Conservation (phyloP, 2,888 invertebrate species). For the Alviniconcha strummeri region DNA sequence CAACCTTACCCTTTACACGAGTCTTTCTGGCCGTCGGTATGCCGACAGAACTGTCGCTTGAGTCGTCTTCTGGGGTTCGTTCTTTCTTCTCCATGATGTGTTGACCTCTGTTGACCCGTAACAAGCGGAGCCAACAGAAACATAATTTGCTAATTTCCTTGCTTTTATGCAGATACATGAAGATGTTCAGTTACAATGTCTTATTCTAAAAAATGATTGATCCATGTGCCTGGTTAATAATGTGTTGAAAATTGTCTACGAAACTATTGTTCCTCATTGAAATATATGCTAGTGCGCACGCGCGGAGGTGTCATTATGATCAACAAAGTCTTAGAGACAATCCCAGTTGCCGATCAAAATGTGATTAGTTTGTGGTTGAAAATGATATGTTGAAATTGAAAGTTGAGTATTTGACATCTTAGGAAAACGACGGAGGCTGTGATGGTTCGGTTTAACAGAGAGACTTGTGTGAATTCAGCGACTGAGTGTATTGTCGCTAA, state of each 20-base stretch:
- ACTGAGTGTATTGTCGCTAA: conserved; percentile 36
- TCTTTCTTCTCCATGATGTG: not conserved
- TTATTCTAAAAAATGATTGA: not conserved
- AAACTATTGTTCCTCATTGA: conserved; percentile 31
- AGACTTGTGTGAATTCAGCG: conserved; percentile 21
- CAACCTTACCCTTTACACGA: not conserved
- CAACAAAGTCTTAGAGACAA: conserved; percentile 47
- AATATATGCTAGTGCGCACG: conserved; percentile 40
- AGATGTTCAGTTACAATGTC: not conserved
- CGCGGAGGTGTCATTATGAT: conserved; percentile 46
- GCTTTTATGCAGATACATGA: no score
- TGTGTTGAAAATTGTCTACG: not conserved
- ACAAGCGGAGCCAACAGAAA: no score
- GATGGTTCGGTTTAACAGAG: conserved; percentile 23
- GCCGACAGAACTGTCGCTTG: not conserved
- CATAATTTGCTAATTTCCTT: not conserved
- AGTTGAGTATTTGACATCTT: not conserved
- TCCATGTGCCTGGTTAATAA: not conserved
- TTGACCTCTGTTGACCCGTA: conserved; percentile 1
- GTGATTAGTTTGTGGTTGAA: not conserved
- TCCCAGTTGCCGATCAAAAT: conserved; percentile 25
- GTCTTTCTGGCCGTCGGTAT: not conserved
- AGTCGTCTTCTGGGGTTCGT: not conserved
- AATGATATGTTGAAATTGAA: not conserved
- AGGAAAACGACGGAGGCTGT: conserved; percentile 20